Percentiles rank a stretch among this genome's conserved stretches.
Evolutionary conservation across 64 coral and sea anemone genomes (phyloP).

Genomic region (Cladopsammia gracilis): DNA sequence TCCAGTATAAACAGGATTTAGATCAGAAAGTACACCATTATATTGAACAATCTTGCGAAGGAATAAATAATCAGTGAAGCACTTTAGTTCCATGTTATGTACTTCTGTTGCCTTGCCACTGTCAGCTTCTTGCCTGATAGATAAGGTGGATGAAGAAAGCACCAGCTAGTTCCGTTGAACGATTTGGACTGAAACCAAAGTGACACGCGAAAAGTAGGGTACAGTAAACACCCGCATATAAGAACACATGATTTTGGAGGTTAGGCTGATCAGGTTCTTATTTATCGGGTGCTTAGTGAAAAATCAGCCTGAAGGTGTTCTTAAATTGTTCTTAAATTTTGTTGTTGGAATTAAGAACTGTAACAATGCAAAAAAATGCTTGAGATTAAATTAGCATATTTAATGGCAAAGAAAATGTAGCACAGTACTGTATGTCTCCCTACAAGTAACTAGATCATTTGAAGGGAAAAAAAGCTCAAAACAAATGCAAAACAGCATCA

Average conservation of each 20-base stretch:
- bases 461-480: no score
- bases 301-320: no score
- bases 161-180: slow-evolving; percentile 64
- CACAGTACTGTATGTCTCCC: not conserved
- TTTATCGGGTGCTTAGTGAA: no score
- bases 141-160: slow-evolving; percentile 57
- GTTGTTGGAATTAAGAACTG: no score
- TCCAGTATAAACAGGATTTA: slow-evolving; percentile 26
- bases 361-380: no score
- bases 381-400: no score
- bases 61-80: not conserved
- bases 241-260: no score
- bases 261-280: no score
- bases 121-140: slow-evolving; percentile 68
- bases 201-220: slow-evolving; percentile 34
- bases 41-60: not conserved
- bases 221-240: not conserved
- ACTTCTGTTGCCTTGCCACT: slow-evolving; percentile 53
- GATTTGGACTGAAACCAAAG: slow-evolving; percentile 61
- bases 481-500: no score
- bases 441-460: not conserved
- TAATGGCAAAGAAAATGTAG: no score
- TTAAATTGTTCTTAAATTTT: no score
- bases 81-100: not conserved
- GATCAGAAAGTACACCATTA: not conserved